Evolutionary conservation across 53 echinoderm and acorn worm species (phyloP).

Genomic region (Astropecten irregularis): DNA sequence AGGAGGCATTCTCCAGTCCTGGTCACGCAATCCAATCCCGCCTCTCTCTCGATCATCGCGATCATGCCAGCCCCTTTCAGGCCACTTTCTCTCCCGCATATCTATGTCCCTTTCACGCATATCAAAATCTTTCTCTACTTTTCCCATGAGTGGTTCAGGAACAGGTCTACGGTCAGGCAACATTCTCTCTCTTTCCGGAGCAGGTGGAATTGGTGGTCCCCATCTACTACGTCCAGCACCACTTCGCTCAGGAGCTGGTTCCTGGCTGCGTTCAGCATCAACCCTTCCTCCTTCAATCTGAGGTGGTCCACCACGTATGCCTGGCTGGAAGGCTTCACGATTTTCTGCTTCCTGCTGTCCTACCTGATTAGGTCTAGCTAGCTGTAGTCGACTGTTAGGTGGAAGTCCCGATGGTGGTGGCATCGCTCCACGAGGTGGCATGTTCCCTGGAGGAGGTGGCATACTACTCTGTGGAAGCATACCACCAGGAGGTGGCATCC

Average conservation of each 20-base stretch:
- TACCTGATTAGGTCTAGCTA: constrained; percentile 3
- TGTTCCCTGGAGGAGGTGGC: constrained; percentile 63
- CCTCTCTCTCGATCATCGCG: constrained; percentile 59
- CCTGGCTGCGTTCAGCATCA: constrained; percentile 28
- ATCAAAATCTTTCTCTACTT: constrained; percentile 61
- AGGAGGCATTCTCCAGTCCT: constrained; percentile 49
- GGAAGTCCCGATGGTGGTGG: constrained; percentile 53
- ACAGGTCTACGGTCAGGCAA: constrained; percentile 10
- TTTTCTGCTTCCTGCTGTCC: constrained; percentile 31
- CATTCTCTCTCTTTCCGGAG: constrained; percentile 20
- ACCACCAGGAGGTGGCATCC: constrained; percentile 58
- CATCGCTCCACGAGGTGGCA: constrained; percentile 52
- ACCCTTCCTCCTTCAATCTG: constrained; percentile 48
- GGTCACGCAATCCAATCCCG: constrained; percentile 37
- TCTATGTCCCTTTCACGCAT: constrained; percentile 69
- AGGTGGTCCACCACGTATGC: constrained; percentile 26
- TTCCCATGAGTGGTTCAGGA: constrained; percentile 36
- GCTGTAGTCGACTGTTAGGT: constrained; percentile 63
- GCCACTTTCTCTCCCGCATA: constrained; percentile 57
- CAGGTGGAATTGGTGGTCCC: constrained; percentile 39
- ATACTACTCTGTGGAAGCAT: constrained; percentile 54
- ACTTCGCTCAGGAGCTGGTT: constrained; percentile 13
- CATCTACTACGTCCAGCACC: constrained; percentile 36
- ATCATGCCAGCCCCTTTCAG: constrained; percentile 65
- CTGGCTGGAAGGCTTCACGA: constrained; percentile 31